A percentile compares a stretch with the other conserved stretches of the same genome.
Evolutionary conservation across 2,113 vertebrate species (phyloP).

Genomic region (Coregonus clupeaformis): DNA sequence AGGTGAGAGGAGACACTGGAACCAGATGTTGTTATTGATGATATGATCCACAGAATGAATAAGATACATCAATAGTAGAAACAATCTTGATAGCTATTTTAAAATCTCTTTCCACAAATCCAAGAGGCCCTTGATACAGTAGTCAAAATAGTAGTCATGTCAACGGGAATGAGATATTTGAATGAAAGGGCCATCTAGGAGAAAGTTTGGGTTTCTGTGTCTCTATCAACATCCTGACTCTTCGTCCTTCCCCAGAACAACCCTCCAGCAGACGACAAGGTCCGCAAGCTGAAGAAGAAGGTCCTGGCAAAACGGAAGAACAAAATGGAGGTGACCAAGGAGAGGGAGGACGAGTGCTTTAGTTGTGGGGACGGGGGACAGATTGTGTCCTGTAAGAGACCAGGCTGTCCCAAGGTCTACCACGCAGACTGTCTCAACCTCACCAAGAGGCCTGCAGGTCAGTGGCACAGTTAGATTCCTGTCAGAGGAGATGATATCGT

Average conservation of each 20-base stretch:
- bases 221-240: not conserved
- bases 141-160: too few species aligned
- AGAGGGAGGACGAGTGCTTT: slow-evolving; percentile 95
- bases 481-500: not conserved
- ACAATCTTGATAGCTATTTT: too few species aligned
- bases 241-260: slow-evolving; percentile 78
- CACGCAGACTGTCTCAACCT: slow-evolving; percentile 96
- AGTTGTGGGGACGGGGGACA: slow-evolving; percentile 95
- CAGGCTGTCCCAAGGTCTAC: slow-evolving; percentile 96
- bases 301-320: slow-evolving; percentile 82
- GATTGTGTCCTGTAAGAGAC: slow-evolving; percentile 94
- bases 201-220: not conserved
- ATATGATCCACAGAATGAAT: too few species aligned
- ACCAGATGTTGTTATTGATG: not conserved
- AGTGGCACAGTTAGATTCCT: too few species aligned
- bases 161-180: too few species aligned
- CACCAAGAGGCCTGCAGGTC: slow-evolving; percentile 70
- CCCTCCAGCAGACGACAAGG: slow-evolving; percentile 86
- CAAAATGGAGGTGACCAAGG: slow-evolving; percentile 86
- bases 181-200: not conserved
- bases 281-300: slow-evolving; percentile 85
- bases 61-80: too few species aligned
- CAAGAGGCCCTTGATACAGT: too few species aligned
- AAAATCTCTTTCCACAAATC: too few species aligned
- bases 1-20: slow-evolving; percentile 74